Base-by-base conservation (phyloP, 1,140 invertebrate genomes). In the Zeugodacus cucurbitae region DNA sequence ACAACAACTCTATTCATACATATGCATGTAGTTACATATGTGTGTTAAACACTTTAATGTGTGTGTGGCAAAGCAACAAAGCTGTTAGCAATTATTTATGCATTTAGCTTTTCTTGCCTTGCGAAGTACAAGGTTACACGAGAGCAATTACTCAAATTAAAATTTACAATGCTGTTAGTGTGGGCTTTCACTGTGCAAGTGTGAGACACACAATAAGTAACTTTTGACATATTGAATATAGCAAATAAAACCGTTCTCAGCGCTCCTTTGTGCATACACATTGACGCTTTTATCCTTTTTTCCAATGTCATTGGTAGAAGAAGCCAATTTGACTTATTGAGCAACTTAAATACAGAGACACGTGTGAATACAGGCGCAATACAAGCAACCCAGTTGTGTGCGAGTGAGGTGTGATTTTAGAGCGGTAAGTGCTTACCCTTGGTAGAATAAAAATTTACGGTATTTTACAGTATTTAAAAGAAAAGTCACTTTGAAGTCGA, bases 251-350 rank as follows among this genome's bases (percentile, higher is more conserved):
- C 74, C 22, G 74, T 37, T 48, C n/a, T 48, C 8, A 48, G n/a
- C 41, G n/a, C 41, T 26, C 41, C 41, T 48, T 82, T 82, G 74
- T 82, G 74, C 74, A 48, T 2, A 48, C 37, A 82, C 22, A 82
- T 82, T 82, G 74, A 82, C n/a, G 74, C 74, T 82, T 48, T 82
- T 48, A 48, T 82, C 41, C 74, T n/a, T 82, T 78, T 48, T n/a
- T n/a, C 34, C 3, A 41, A n/a, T n/a, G n/a, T n/a, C n/a, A 3
- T 62, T 17, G n/a, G 34, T n/a, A 10, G n/a, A 48, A 48, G 74
- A 48, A 48, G 74, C 74, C 74, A 54, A 26, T 48, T 82, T 48
- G 22, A 82, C 41, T 82, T 82, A 82, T 82, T 82, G 74, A 26
- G 34, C 67, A 74, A 62, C 26, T 62, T 62, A 26, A 54, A 26